A percentile compares a stretch with the other conserved stretches of the same genome.
These are phyloP conservation scores for Morelia viridis DNA, from an alignment of 2,797 vertebrate genomes.

Conservation along the genomic window DNA sequence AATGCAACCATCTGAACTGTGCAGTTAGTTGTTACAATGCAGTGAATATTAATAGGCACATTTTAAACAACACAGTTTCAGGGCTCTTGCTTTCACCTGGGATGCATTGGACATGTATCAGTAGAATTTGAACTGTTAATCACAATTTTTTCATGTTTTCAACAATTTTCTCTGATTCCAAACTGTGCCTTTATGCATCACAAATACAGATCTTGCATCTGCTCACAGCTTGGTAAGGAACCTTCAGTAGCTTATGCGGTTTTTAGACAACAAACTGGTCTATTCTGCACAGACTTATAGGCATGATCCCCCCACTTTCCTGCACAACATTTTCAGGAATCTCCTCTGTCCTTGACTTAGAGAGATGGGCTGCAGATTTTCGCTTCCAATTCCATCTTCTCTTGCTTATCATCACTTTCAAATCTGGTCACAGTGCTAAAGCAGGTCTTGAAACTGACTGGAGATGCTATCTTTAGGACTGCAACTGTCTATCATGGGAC, in stretches of 20 bases:
- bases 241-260: not conserved
- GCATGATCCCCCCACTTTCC: not conserved
- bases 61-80: not conserved
- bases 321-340: not conserved
- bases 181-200: not conserved
- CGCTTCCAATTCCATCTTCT: not conserved
- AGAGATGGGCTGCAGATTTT: not conserved
- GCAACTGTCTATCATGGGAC: not conserved
- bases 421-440: not conserved
- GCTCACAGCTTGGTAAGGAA: not conserved
- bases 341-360: not conserved
- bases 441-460: not conserved
- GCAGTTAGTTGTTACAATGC: not conserved
- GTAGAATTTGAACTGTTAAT: not conserved
- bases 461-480: not conserved
- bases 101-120: not conserved
- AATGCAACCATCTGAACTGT: not conserved
- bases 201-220: not conserved
- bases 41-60: not conserved
- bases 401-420: not conserved
- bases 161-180: not conserved
- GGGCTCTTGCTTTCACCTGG: not conserved
- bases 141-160: not conserved
- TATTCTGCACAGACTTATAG: not conserved
- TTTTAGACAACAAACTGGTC: not conserved